These are phyloP conservation scores for Papilio elwesi DNA, from an alignment of 2,888 invertebrate genomes.

Conservation along the genomic window DNA sequence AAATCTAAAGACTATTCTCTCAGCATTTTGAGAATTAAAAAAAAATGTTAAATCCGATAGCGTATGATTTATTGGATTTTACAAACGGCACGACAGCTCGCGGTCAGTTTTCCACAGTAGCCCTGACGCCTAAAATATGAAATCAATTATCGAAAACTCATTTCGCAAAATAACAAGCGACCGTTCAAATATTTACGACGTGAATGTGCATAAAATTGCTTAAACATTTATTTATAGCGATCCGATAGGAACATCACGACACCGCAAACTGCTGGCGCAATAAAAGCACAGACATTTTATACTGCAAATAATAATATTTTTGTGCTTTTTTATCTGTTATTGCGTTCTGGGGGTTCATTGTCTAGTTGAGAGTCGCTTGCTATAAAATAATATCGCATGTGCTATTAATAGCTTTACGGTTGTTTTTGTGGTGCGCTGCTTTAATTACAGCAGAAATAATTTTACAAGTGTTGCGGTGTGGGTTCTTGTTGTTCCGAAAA, in stretches of 20 bases:
- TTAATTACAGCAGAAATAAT: conserved; percentile 27
- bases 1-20: background rate
- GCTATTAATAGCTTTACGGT: conserved; percentile 43
- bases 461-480: background rate
- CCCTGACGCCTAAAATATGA: conserved; percentile 10
- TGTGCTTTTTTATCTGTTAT: conserved; percentile 73
- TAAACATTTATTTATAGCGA: conserved; percentile 69
- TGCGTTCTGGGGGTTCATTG: conserved; percentile 66
- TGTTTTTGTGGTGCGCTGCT: conserved; percentile 39
- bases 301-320: conserved; percentile 53
- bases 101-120: conserved; percentile 1
- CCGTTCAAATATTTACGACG: conserved; percentile 33
- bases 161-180: conserved; percentile 53
- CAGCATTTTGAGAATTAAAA: background rate
- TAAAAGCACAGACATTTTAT: conserved; percentile 67
- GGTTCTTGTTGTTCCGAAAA: background rate
- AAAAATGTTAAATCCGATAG: background rate
- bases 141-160: conserved; percentile 39
- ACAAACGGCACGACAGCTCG: background rate
- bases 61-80: background rate
- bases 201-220: conserved; percentile 61
- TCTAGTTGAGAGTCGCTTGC: conserved; percentile 61
- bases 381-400: conserved; percentile 55
- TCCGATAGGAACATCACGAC: conserved; percentile 66
- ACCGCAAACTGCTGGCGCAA: conserved; percentile 64